Percentiles rank a stretch among this genome's conserved stretches.
Conservation (phyloP, 2,888 invertebrate species). For the Acrobasis repandana region DNA sequence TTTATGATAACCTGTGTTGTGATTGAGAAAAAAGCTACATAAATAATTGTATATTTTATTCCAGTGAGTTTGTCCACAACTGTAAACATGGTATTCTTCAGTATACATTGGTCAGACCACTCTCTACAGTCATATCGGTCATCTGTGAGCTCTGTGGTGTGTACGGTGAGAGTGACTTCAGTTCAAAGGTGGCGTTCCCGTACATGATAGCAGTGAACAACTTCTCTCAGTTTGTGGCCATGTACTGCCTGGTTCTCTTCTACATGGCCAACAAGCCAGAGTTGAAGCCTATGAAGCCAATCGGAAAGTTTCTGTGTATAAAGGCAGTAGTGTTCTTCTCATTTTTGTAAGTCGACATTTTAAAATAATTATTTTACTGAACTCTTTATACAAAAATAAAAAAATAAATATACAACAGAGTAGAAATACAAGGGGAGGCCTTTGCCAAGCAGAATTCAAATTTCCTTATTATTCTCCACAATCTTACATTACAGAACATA, state of each 20-base stretch:
- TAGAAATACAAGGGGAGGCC: too few species aligned
- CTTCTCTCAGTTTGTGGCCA: constrained; percentile 96
- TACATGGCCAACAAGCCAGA: constrained; percentile 94
- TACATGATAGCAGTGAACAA: constrained; percentile 95
- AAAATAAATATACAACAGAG: too few species aligned
- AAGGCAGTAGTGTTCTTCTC: constrained; percentile 99
- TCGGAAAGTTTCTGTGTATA: constrained; percentile 97
- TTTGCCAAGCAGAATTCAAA: too few species aligned
- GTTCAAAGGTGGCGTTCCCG: constrained; percentile 92
- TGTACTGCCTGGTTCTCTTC: constrained; percentile 97
- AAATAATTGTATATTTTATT: constrained; percentile 44
- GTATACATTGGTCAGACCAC: constrained; percentile 95
- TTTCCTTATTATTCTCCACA: too few species aligned
- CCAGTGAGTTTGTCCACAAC: constrained; percentile 94
- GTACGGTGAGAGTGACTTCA: constrained; percentile 96
- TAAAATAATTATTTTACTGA: too few species aligned
- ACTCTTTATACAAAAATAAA: too few species aligned
- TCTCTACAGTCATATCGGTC: constrained; percentile 94
- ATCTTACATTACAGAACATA: too few species aligned
- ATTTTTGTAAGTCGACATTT: constrained; percentile 92
- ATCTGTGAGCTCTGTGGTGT: constrained; percentile 93
- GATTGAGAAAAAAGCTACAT: not conserved
- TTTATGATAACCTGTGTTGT: too few species aligned
- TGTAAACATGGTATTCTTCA: constrained; percentile 98
- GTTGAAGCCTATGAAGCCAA: constrained; percentile 94